Evolutionary conservation across 2,888 invertebrate species (phyloP).

Genomic region (Drosophila nr. perissopoda): DNA sequence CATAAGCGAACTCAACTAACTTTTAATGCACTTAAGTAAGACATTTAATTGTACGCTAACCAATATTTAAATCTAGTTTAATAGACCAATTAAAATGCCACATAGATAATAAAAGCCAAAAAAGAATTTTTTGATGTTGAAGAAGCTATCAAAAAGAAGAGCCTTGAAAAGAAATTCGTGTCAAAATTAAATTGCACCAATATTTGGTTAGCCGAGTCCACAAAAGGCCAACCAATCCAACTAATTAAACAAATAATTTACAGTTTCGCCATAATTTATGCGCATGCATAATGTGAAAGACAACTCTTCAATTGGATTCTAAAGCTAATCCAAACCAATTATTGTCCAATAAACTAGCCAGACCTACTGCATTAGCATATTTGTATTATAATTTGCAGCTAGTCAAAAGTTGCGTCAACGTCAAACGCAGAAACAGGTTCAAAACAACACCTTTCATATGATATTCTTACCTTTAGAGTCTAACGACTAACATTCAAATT

Average conservation of each 20-base stretch:
- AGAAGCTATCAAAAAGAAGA: conserved; percentile 23
- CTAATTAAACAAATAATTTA: conserved; percentile 64
- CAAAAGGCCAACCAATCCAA: conserved; percentile 54
- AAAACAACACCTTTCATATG: conserved; percentile 1
- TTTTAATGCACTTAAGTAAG: not conserved
- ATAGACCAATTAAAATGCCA: conserved; percentile 26
- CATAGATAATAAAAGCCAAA: conserved; percentile 17
- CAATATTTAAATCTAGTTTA: conserved; percentile 5
- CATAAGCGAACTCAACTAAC: not conserved
- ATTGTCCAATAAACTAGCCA: conserved; percentile 47
- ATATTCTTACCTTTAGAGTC: not conserved
- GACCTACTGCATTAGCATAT: conserved; percentile 45
- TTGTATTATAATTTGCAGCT: conserved; percentile 46
- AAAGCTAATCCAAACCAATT: conserved; percentile 51
- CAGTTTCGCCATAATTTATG: conserved; percentile 66
- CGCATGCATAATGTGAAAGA: conserved; percentile 59
- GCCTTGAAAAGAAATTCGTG: conserved; percentile 37
- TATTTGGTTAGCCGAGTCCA: conserved; percentile 9
- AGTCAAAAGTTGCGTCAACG: conserved; percentile 50
- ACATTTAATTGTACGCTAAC: not conserved
- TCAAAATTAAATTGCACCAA: conserved; percentile 3
- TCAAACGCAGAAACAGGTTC: conserved; percentile 41
- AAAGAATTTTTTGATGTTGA: conserved; percentile 1
- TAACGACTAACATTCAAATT: not conserved
- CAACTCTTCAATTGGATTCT: conserved; percentile 30